Percentiles rank a stretch among this genome's conserved stretches.
Conservation (phyloP, 2,888 invertebrate genomes). For the Aporophyla lueneburgensis region DNA sequence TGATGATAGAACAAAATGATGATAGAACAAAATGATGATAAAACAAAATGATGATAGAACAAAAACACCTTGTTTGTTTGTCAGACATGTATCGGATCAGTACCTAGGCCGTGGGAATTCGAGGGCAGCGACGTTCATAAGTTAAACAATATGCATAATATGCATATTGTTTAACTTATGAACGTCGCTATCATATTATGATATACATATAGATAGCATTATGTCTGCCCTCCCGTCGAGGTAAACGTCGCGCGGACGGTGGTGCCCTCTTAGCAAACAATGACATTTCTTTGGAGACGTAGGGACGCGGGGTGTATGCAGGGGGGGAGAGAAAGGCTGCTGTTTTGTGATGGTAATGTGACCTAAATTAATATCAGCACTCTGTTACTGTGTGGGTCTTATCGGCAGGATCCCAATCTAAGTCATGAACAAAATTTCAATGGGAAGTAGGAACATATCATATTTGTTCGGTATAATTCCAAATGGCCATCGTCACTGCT, state of each 20-base stretch:
- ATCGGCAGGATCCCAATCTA: no score
- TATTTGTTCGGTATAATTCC: neutral
- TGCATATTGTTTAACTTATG: no score
- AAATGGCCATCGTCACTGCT: neutral
- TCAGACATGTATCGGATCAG: neutral
- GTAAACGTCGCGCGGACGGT: slow-evolving; percentile 3
- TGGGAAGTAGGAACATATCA: neutral
- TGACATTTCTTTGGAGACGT: neutral
- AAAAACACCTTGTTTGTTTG: neutral
- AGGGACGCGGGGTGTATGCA: no score
- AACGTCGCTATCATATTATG: no score
- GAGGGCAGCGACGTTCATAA: neutral
- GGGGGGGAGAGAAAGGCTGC: neutral
- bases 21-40: no score
- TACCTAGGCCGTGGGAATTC: neutral
- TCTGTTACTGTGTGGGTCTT: neutral
- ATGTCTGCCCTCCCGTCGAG: slow-evolving; percentile 6
- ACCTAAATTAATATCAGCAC: slow-evolving; percentile 10
- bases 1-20: no score
- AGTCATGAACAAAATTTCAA: neutral
- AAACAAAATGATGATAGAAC: no score
- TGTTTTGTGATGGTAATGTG: slow-evolving; percentile 42
- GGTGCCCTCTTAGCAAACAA: slow-evolving; percentile 33
- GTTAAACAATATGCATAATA: no score
- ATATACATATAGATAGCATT: neutral